A percentile compares a stretch with the other conserved stretches of the same genome.
These are phyloP conservation scores for Melolontha melolontha DNA, from an alignment of 2,888 invertebrate genomes.

Conservation along the genomic window DNA sequence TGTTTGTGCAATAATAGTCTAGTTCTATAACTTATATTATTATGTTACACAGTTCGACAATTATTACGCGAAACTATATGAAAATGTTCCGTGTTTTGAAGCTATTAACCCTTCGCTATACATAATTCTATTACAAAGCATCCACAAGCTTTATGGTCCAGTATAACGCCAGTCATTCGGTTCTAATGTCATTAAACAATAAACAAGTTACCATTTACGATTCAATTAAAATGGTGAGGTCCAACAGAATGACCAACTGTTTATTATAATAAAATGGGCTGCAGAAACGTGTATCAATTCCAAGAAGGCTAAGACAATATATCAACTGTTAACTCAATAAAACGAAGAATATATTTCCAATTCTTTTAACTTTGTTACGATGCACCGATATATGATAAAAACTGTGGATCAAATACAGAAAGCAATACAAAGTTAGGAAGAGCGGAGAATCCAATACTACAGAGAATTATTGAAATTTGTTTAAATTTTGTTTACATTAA, in stretches of 20 bases:
- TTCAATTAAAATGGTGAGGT: slow-evolving; percentile 9
- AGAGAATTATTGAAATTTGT: too few species aligned
- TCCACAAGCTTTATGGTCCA: slow-evolving; percentile 5
- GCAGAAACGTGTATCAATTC: background rate
- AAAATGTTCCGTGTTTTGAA: slow-evolving; percentile 16
- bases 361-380: too few species aligned
- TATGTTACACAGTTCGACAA: slow-evolving; percentile 15
- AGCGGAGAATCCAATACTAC: too few species aligned
- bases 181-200: slow-evolving; percentile 1
- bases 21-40: slow-evolving; percentile 7
- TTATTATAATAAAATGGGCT: background rate
- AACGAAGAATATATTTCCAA: too few species aligned
- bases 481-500: too few species aligned
- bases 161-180: background rate
- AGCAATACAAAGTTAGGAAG: too few species aligned
- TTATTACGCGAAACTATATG: slow-evolving; percentile 11
- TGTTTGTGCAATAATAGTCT: background rate
- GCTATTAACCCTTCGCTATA: slow-evolving; percentile 15
- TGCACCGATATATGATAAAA: too few species aligned
- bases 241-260: background rate
- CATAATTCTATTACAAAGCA: slow-evolving; percentile 19
- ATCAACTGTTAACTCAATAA: too few species aligned
- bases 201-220: slow-evolving; percentile 17
- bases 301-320: too few species aligned
- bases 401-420: too few species aligned